Conservation (phyloP, 2,113 vertebrate species). For the Rhipidura dahli region DNA sequence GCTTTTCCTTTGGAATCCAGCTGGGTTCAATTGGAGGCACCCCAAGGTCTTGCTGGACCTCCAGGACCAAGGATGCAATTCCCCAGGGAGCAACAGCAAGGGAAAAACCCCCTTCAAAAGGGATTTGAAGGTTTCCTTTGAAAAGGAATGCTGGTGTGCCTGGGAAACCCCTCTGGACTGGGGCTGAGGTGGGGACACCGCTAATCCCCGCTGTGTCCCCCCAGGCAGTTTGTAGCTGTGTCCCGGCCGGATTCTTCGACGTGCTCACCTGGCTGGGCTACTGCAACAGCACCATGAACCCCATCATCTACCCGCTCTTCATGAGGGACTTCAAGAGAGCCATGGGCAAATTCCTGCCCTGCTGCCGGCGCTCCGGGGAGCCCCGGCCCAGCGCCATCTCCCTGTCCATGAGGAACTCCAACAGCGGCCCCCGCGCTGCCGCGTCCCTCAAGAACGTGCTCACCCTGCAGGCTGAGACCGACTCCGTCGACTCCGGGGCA, state of each 20-base stretch:
- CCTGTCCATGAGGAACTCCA: conserved; percentile 89
- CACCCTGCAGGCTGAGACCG: conserved; percentile 68
- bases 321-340: conserved; percentile 97
- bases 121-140: background rate
- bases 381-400: conserved; percentile 78
- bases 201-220: background rate
- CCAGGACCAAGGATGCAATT: background rate
- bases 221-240: conserved; percentile 88
- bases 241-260: conserved; percentile 84
- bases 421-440: conserved; percentile 74
- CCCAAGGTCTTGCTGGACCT: background rate
- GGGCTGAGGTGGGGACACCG: background rate
- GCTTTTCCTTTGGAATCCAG: background rate
- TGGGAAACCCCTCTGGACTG: fast-evolving
- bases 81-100: background rate
- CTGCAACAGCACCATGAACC: conserved; percentile 98
- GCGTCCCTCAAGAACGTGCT: conserved; percentile 68
- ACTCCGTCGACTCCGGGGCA: conserved; percentile 71
- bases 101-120: background rate
- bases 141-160: background rate
- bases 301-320: conserved; percentile 97
- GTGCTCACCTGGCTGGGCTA: conserved; percentile 96
- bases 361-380: conserved; percentile 72
- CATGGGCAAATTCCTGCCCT: conserved; percentile 86
- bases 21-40: background rate